Percentiles rank a stretch among this genome's conserved stretches.
Conservation (phyloP, 2,113 vertebrate genomes). For the Apaloderma vittatum region DNA sequence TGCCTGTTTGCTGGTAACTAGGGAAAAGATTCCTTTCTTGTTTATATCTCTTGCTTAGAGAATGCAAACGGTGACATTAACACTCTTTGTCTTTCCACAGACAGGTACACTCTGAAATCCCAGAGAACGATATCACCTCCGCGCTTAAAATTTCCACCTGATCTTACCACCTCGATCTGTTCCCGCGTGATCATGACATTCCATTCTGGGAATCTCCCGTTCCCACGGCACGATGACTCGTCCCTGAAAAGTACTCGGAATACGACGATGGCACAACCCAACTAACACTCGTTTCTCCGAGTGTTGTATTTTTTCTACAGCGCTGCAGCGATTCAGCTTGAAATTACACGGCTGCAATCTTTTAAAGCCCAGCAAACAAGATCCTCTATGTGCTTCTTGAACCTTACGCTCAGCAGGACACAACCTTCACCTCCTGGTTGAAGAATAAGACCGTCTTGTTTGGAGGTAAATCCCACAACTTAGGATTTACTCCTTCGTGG, state of each 20-base stretch:
- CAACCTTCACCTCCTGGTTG: background rate
- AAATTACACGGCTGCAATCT: background rate
- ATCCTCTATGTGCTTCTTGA: background rate
- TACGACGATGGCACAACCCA: background rate
- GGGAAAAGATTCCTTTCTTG: background rate
- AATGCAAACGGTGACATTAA: background rate
- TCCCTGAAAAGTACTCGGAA: background rate
- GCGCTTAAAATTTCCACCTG: background rate
- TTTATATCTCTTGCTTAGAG: background rate
- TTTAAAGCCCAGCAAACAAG: background rate
- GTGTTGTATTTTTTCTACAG: background rate
- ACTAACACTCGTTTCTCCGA: rapidly evolving
- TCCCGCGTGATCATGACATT: background rate
- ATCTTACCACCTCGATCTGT: background rate
- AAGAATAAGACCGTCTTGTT: background rate
- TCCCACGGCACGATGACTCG: background rate
- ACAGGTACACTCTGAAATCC: background rate
- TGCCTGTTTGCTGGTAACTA: background rate
- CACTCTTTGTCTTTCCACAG: background rate
- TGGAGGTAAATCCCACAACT: background rate
- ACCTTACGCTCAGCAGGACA: background rate
- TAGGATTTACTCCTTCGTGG: background rate
- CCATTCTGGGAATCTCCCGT: background rate
- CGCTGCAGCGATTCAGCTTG: background rate
- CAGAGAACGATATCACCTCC: background rate